Conservation (phyloP, 2,888 invertebrate genomes). For the Hylaea fasciaria region DNA sequence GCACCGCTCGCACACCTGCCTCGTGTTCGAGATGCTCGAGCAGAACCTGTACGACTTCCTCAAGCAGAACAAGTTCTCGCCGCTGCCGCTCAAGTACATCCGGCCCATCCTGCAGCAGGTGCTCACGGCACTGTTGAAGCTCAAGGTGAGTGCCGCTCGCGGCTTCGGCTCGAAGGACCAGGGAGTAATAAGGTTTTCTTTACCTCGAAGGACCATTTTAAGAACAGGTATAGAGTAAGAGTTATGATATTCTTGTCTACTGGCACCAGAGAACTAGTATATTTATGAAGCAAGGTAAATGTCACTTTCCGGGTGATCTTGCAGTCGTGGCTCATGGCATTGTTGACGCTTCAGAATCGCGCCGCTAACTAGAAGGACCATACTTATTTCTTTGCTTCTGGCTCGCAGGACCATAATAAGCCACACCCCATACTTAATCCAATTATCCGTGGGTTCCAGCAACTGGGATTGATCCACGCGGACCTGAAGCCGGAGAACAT, state of each 20-base stretch:
- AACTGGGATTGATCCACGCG: slow-evolving; percentile 99
- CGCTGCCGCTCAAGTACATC: slow-evolving; percentile 98
- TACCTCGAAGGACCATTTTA: too few relatives aligned
- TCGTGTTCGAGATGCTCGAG: slow-evolving; percentile 99
- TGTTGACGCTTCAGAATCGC: too few relatives aligned
- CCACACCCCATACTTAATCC: too few relatives aligned
- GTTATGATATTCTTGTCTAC: too few relatives aligned
- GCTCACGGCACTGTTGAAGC: slow-evolving; percentile 92
- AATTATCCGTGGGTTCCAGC: slow-evolving; percentile 82
- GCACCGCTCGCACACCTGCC: slow-evolving; percentile 99
- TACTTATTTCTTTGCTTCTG: too few relatives aligned
- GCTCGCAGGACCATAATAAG: too few relatives aligned
- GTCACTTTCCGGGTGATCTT: too few relatives aligned
- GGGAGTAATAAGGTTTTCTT: neutral
- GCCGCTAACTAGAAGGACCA: too few relatives aligned
- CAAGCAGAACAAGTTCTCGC: slow-evolving; percentile 99
- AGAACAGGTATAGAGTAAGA: too few relatives aligned
- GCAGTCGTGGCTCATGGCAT: too few relatives aligned
- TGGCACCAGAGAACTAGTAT: too few relatives aligned
- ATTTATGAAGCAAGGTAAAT: too few relatives aligned
- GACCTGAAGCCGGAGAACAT: slow-evolving; percentile 99
- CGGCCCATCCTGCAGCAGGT: slow-evolving; percentile 99
- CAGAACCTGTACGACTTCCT: slow-evolving; percentile 99
- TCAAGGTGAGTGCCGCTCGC: slow-evolving; percentile 87
- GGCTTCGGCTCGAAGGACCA: slow-evolving; percentile 7